These are phyloP conservation scores for Pogonocichla stellata DNA, from an alignment of 2,113 vertebrate species.

Conservation along the genomic window DNA sequence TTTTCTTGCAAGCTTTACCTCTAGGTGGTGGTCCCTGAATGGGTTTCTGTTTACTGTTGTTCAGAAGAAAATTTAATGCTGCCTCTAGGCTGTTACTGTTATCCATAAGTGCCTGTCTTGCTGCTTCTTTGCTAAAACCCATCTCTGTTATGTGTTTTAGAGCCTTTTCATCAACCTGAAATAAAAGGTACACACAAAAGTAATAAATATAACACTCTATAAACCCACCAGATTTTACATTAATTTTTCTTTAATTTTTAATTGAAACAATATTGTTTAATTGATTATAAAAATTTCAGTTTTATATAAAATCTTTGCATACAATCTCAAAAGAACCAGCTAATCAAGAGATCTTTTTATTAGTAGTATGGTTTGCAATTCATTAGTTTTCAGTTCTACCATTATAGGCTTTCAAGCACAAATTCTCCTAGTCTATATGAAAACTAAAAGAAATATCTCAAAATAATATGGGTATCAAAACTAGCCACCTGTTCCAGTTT, in stretches of 20 bases:
- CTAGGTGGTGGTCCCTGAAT: slow-evolving; percentile 75
- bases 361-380: background rate
- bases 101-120: slow-evolving; percentile 93
- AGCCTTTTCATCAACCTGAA: slow-evolving; percentile 93
- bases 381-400: background rate
- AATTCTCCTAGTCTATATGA: background rate
- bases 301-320: background rate
- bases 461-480: background rate
- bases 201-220: background rate
- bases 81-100: slow-evolving; percentile 94
- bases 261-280: background rate
- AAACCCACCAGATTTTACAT: background rate
- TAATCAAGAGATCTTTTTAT: background rate
- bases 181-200: background rate
- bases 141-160: slow-evolving; percentile 96
- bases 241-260: background rate
- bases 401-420: background rate
- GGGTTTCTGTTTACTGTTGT: slow-evolving; percentile 79
- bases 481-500: background rate
- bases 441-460: background rate
- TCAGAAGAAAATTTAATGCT: slow-evolving; percentile 91
- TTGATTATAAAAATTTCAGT: background rate
- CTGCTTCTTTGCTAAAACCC: slow-evolving; percentile 94
- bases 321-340: background rate
- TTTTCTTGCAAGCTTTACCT: slow-evolving; percentile 74